These are phyloP conservation scores for Megaceryle alcyon DNA, from an alignment of 2,797 vertebrate genomes.

Conservation along the genomic window DNA sequence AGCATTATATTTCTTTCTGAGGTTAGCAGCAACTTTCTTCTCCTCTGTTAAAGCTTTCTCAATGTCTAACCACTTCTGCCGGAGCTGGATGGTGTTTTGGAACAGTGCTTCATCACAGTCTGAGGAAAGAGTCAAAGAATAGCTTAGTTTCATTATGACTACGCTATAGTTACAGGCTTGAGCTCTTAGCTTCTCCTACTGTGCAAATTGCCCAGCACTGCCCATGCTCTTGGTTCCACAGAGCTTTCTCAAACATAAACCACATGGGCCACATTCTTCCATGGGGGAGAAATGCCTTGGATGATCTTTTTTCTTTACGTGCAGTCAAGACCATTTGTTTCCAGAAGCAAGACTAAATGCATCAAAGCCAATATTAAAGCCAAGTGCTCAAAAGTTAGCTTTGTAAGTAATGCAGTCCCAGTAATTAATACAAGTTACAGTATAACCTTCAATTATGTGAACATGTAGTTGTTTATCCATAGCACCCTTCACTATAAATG, in stretches of 20 bases:
- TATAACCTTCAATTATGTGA: not conserved
- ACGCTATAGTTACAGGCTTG: not conserved
- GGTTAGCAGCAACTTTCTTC: slow-evolving; percentile 79
- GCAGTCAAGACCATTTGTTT: not conserved
- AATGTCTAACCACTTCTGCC: slow-evolving; percentile 84
- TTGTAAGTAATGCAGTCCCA: not conserved
- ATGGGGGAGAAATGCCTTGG: not conserved
- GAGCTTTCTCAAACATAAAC: not conserved
- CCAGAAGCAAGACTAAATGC: not conserved
- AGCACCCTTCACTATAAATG: not conserved
- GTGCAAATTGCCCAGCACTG: not conserved
- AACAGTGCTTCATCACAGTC: slow-evolving; percentile 86
- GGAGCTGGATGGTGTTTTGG: slow-evolving; percentile 83
- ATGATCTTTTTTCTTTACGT: not conserved
- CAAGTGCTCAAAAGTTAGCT: not conserved
- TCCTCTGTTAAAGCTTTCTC: slow-evolving; percentile 85
- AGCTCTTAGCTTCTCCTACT: not conserved
- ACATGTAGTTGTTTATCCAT: not conserved
- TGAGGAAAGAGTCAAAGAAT: slow-evolving; percentile 58
- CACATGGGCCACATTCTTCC: not conserved
- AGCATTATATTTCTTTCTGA: slow-evolving; percentile 84
- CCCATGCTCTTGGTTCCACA: not conserved
- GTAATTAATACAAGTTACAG: not conserved
- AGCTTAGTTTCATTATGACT: not conserved
- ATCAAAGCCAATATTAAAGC: not conserved